Evolutionary conservation across 1,140 invertebrate species (phyloP), one percentile per base, ranked within the genome.

Genomic region (Hyles euphorbiae): DNA sequence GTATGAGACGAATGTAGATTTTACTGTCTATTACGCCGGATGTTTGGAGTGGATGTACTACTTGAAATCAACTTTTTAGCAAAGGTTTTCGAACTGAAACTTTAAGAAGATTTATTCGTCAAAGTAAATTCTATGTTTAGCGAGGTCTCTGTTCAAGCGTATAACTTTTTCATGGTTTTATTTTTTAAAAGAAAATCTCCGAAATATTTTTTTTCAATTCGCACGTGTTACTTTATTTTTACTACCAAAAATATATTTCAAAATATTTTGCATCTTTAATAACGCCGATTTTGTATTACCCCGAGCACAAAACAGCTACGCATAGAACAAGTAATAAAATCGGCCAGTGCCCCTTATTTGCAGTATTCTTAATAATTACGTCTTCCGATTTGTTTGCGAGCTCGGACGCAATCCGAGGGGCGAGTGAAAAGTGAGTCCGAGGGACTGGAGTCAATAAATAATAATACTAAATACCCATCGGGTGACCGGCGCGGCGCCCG

Each of bases 281-380:
- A 22, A 22, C 22, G n/a, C 10, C 2, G n/a, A 48, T 11, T 48
- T 48, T 48, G 10, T n/a, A 48, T 8, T 22, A 22, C 22, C 22
- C 22, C 22, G 22, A 22, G 22, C 22, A 22, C 22, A 22, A 22
- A 0, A 22, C 22, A 22, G n/a, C 46, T 51, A 58, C 65, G 66
- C 65, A 22, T 22, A 62, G 70, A 75, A 70, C 61, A 64, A 66
- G 59, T 60, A 74, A 75, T 78, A 74, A 78, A 74, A 60, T 67
- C 65, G 61, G 56, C 52, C 59, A 60, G 70, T 65, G 69, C 72
- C 67, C 71, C 70, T 75, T 85, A 83, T 86, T 86, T 83, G 71
- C 77, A 73, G 74, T 82, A 82, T 86, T 81, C 77, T 84, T 83
- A 82, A 88, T 88, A 86, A 85, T 85, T 85, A 88, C 81, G 85